Conservation (phyloP, 1,140 invertebrate genomes). For the Semibalanus balanoides region DNA sequence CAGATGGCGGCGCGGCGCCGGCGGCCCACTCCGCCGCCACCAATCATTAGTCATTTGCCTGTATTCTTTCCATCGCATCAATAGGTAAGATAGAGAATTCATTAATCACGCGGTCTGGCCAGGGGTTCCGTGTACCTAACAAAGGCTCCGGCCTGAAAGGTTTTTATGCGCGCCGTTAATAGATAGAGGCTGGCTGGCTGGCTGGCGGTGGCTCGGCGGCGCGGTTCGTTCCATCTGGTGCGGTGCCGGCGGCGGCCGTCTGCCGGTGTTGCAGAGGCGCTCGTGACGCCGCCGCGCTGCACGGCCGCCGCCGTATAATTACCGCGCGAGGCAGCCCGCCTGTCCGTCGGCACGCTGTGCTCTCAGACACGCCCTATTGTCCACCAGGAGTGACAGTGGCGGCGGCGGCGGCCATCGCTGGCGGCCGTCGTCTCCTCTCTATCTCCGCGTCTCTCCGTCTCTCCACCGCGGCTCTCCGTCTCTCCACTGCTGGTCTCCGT, state of each 20-base stretch:
- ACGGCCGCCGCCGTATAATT: not conserved
- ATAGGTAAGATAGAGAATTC: slow-evolving; percentile 2
- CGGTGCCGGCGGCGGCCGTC: too few relatives aligned
- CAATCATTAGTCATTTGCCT: slow-evolving; percentile 2
- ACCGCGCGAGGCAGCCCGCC: too few relatives aligned
- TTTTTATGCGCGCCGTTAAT: not conserved
- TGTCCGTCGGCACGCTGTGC: too few relatives aligned
- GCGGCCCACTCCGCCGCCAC: too few relatives aligned
- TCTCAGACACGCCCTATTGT: not conserved
- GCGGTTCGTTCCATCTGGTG: not conserved
- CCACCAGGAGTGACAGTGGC: too few relatives aligned
- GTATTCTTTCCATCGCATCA: not conserved
- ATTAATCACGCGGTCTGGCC: not conserved
- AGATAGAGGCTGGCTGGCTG: not conserved
- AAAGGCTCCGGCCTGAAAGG: not conserved
- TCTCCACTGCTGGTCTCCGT: too few relatives aligned
- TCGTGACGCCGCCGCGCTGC: not conserved
- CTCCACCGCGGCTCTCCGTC: too few relatives aligned
- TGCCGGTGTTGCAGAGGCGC: not conserved
- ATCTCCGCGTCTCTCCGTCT: too few relatives aligned
- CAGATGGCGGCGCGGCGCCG: not conserved
- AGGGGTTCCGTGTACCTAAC: not conserved
- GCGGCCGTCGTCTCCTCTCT: too few relatives aligned
- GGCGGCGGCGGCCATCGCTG: too few relatives aligned
- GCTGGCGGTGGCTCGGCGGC: too few relatives aligned